Base-by-base conservation (phyloP, 2,797 vertebrate genomes). In the Microtus obscurus region DNA sequence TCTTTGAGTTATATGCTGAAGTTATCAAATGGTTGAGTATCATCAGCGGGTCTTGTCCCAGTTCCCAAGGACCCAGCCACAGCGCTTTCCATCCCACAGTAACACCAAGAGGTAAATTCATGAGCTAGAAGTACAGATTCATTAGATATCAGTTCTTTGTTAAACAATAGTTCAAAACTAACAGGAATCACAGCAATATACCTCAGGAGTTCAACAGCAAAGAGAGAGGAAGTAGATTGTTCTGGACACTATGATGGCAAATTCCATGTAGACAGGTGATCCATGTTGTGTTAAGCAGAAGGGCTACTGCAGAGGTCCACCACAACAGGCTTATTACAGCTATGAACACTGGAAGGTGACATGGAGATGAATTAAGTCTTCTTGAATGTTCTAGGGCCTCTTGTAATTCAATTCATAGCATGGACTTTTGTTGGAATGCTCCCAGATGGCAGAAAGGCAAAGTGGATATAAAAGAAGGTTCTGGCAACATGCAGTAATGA, bases 221-320 rank as follows among this genome's bases (percentile, higher is more conserved):
- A 56, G 19, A 21, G 53, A 56, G 19, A 56, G 53, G 53, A 56
- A 98, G 73, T 97, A 97, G 98, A 97, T 96, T 98, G 97, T 94
- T 93, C 80, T 93, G 86, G n/a, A 97, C 76, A 95, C 95, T 94
- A 97, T 2, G 1, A 59, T 53, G 63, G 88, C 25, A 53, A 97
- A 97, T 76, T 95, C 98, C 87, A 43, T n/a, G 92, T 87, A 56
- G 93, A 91, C 95, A 91, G 97, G 97, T 98, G 98, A 98, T 98
- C 98, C 98, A 98, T 53, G 98, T 98, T 96, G 96, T 86, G 96
- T 93, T 98, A 95, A 96, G 98, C 98, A n/a, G n/a, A 95, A 98
- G 95, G 93, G 89, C 53, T 0, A 78, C 95, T 96, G 92, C 69
- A 77, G 73, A 63, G 90, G 74, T 94, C 95, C 0, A 7, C 80